Base-by-base conservation (phyloP, 2,113 vertebrate genomes). In the Zosterops pallidus region DNA sequence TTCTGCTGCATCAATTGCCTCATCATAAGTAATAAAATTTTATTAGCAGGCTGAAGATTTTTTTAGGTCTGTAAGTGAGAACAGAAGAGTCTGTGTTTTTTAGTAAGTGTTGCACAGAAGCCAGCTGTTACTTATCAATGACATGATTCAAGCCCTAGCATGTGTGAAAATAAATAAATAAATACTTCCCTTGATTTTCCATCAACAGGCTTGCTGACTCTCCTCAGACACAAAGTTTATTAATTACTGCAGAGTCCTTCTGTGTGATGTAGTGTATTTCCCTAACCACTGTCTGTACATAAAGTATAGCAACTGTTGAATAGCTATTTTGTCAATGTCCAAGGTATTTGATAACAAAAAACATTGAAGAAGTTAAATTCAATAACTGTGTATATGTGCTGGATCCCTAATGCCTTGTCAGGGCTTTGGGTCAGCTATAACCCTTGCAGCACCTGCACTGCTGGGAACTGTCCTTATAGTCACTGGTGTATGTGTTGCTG, bases 61-160 rank as follows among this genome's bases (percentile, higher is more conserved):
- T 67, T 71, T 78, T 50, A 68, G 29, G 21, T 83, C 76, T 64
- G 13, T 63, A 52, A 80, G 46, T 64, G 74, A 46, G 68, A 92
- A 85, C 74, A 91, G 78, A 85, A 65, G 53, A 89, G 52, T 80
- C 60, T 50, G 24, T 96, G 91, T 94, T 81, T 84, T 84, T 81
- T 46, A 59, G 29, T 67, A 83, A 76, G 28, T 59, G 29, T 62
- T 50, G 71, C 68, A 59, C 2, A 0, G 76, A 86, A 90, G 82
- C 76, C 92, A 77, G 67, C 75, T 93, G 68, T 90, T 96, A 71
- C 37, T 95, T 90, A 71, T n/a, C 83, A 97, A 83, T 89, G 42
- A 90, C 24, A 21, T 88, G 83, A 93, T 96, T 96, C 62, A 96
- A 83, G 57, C 52, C 28, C 41, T 68, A 60, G 63, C 29, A 17